Percentiles rank a stretch among this genome's conserved stretches.
phyloP scores from a whole-genome alignment of 2,888 invertebrate genomes.

The Agrilus mali region DNA sequence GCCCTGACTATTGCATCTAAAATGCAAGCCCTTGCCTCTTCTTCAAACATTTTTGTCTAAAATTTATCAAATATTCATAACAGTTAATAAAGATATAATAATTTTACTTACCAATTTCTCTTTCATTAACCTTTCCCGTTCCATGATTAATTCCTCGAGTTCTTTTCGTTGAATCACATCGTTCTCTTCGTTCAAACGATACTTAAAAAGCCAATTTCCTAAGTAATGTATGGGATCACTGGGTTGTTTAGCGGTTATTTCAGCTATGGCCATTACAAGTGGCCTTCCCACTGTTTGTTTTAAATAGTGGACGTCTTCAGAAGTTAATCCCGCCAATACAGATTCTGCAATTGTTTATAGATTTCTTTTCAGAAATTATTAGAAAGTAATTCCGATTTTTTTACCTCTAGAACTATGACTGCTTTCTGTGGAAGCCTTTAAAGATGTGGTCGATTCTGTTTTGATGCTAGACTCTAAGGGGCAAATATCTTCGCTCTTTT shows the following conservation, averaged over 20 bases:
- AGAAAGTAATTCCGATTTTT: too few species aligned
- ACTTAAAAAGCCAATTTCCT: constrained; percentile 38
- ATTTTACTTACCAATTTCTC: constrained; percentile 24
- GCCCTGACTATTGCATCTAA: constrained; percentile 27
- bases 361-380: too few species aligned
- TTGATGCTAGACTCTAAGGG: too few species aligned
- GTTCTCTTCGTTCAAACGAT: constrained; percentile 33
- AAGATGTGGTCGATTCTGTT: not conserved
- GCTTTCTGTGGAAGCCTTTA: not conserved
- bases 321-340: constrained; percentile 13
- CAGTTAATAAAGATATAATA: not conserved
- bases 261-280: constrained; percentile 33
- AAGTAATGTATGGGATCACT: constrained; percentile 37
- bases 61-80: constrained; percentile 1
- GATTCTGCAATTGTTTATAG: not conserved
- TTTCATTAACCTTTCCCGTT: constrained; percentile 24
- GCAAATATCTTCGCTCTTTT: too few species aligned
- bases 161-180: constrained; percentile 24
- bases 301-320: constrained; percentile 29
- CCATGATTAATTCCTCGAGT: constrained; percentile 24
- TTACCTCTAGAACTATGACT: not conserved
- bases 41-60: constrained; percentile 25
- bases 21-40: constrained; percentile 27
- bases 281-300: constrained; percentile 29
- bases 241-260: constrained; percentile 35